A percentile compares a stretch with the other conserved stretches of the same genome.
These are phyloP conservation scores for Megalurothrips usitatus DNA, from an alignment of 2,888 invertebrate species.

Conservation along the genomic window DNA sequence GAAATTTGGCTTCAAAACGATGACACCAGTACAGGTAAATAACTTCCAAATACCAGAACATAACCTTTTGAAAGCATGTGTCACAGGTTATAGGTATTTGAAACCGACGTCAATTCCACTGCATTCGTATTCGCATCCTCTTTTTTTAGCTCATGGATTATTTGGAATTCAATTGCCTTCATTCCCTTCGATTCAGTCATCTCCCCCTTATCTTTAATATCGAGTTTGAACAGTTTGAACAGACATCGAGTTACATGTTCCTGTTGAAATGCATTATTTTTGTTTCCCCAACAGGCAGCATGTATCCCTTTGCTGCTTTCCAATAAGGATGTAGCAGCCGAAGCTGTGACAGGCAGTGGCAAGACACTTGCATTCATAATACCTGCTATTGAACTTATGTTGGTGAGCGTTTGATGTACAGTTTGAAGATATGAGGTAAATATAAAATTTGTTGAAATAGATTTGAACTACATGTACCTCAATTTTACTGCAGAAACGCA, in stretches of 20 bases:
- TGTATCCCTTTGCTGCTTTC: conserved; percentile 61
- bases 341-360: conserved; percentile 98
- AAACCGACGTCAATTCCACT: neutral
- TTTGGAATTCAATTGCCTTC: conserved; percentile 13
- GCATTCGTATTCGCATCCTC: too few relatives aligned
- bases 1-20: conserved; percentile 52
- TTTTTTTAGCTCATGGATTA: neutral
- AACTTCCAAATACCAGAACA: neutral
- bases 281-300: conserved; percentile 37
- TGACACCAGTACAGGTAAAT: conserved; percentile 58
- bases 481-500: conserved; percentile 52
- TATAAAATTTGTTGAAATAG: conserved; percentile 14
- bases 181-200: conserved; percentile 25
- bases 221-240: too few relatives aligned
- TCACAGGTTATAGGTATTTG: neutral
- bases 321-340: conserved; percentile 95
- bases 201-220: conserved; percentile 27
- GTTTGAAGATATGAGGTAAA: neutral
- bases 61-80: neutral
- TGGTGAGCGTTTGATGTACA: conserved; percentile 42
- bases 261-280: conserved; percentile 29
- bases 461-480: conserved; percentile 30
- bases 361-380: conserved; percentile 95
- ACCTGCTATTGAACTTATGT: conserved; percentile 81
- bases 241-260: too few relatives aligned